Conservation (phyloP, 2,888 invertebrate species). For the Drosophila diplacantha region DNA sequence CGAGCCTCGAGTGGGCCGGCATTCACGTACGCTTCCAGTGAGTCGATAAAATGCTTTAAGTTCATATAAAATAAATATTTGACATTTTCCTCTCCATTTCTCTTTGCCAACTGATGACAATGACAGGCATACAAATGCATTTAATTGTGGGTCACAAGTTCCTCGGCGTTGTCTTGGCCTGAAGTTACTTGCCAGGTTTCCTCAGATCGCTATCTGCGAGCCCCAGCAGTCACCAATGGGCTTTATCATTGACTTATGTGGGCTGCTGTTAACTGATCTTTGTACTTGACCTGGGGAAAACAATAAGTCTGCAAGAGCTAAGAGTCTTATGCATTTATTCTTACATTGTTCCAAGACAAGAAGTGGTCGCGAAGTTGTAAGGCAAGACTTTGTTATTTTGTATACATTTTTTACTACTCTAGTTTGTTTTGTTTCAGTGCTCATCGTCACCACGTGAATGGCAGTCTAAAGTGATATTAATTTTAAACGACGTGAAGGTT, state of each 20-base stretch:
- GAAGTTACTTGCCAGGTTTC: constrained; percentile 13
- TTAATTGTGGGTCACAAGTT: constrained; percentile 61
- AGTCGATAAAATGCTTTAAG: constrained; percentile 38
- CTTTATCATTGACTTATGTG: constrained; percentile 9
- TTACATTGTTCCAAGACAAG: background rate
- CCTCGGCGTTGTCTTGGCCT: constrained; percentile 27
- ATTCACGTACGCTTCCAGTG: constrained; percentile 16
- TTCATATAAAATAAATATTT: constrained; percentile 57
- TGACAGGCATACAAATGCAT: constrained; percentile 68
- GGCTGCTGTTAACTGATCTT: constrained; percentile 3
- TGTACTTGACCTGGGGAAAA: background rate
- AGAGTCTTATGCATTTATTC: background rate
- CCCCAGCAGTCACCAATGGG: constrained; percentile 14
- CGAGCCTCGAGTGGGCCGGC: constrained; percentile 55
- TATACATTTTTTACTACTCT: too few relatives aligned
- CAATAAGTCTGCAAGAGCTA: background rate
- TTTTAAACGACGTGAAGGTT: too few relatives aligned
- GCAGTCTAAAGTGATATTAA: too few relatives aligned
- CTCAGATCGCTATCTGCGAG: constrained; percentile 18
- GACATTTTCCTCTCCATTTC: constrained; percentile 56
- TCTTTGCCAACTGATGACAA: constrained; percentile 51
- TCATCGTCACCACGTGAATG: background rate
- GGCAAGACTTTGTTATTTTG: too few relatives aligned
- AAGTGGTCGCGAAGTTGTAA: too few relatives aligned
- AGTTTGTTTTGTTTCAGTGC: too few relatives aligned